Evolutionary conservation across 1,140 invertebrate genomes (phyloP).

Genomic region (Triops cancriformis): DNA sequence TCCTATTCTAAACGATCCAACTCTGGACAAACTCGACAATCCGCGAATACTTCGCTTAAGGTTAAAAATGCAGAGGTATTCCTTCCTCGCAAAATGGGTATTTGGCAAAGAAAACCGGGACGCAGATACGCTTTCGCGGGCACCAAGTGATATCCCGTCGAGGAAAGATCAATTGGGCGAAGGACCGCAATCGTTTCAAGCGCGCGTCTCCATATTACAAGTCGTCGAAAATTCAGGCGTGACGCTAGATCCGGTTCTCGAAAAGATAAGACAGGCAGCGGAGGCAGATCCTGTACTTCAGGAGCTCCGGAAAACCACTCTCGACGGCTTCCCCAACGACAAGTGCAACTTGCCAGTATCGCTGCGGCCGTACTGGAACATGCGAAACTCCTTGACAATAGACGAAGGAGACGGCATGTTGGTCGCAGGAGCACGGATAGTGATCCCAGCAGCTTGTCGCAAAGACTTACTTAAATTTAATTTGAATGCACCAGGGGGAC

Average conservation of each 20-base stretch:
- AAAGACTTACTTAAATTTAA: constrained; percentile 1
- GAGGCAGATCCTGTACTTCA: constrained; percentile 12
- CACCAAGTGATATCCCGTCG: not conserved
- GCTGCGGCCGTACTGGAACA: too few species aligned
- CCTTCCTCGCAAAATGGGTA: constrained; percentile 23
- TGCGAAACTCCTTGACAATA: too few species aligned
- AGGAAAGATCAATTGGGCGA: not conserved
- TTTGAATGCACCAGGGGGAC: constrained; percentile 17
- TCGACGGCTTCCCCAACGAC: not conserved
- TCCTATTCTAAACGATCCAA: constrained; percentile 26
- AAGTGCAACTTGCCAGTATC: not conserved
- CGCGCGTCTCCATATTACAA: not conserved
- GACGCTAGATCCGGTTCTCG: not conserved
- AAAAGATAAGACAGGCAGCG: constrained; percentile 16
- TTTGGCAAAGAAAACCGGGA: constrained; percentile 1
- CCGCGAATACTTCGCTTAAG: constrained; percentile 27
- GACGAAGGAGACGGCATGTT: not conserved
- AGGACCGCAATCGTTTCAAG: constrained; percentile 3
- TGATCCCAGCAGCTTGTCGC: constrained; percentile 3
- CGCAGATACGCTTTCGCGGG: not conserved
- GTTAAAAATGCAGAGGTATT: constrained; percentile 20
- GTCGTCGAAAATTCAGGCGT: not conserved
- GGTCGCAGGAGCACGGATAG: not conserved
- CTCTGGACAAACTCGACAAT: constrained; percentile 29
- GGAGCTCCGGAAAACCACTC: not conserved